These are phyloP conservation scores for Philypnodon macrostomus DNA, from an alignment of 2,797 vertebrate genomes.

Conservation along the genomic window DNA sequence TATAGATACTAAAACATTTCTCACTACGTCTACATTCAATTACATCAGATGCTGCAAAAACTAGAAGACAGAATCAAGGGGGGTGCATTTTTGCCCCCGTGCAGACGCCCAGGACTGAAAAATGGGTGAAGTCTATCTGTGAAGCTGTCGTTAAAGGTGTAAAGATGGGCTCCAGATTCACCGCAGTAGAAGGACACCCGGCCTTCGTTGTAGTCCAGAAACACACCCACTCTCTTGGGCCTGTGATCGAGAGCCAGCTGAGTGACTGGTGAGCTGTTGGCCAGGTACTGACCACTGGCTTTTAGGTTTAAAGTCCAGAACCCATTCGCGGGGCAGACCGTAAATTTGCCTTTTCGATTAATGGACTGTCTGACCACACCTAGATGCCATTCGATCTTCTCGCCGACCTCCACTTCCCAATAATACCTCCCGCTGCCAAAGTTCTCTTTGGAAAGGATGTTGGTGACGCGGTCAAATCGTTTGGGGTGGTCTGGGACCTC, in stretches of 20 bases:
- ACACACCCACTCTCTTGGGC: conserved; percentile 69
- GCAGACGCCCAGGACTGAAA: conserved; percentile 74
- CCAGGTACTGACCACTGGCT: conserved; percentile 64
- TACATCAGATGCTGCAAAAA: conserved; percentile 73
- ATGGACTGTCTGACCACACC: conserved; percentile 74
- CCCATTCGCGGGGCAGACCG: conserved; percentile 74
- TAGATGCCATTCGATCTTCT: conserved; percentile 78
- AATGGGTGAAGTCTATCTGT: conserved; percentile 74
- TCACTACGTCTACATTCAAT: not conserved
- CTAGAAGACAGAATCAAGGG: conserved; percentile 69
- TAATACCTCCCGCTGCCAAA: conserved; percentile 73
- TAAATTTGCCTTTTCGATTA: conserved; percentile 81
- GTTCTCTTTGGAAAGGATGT: conserved; percentile 76
- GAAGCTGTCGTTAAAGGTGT: conserved; percentile 76
- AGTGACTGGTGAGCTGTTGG: conserved; percentile 64
- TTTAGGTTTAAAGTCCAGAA: conserved; percentile 79
- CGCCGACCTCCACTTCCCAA: conserved; percentile 83
- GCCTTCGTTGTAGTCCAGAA: conserved; percentile 73
- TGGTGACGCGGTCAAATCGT: conserved; percentile 78
- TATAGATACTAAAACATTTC: not conserved
- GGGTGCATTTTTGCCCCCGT: conserved; percentile 71
- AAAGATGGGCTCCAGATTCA: conserved; percentile 72
- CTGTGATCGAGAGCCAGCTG: conserved; percentile 55
- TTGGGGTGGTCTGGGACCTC: conserved; percentile 75
- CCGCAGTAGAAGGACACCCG: conserved; percentile 75